Evolutionary conservation across 2,113 vertebrate species (phyloP).

Genomic region (Cygnus buccinator): DNA sequence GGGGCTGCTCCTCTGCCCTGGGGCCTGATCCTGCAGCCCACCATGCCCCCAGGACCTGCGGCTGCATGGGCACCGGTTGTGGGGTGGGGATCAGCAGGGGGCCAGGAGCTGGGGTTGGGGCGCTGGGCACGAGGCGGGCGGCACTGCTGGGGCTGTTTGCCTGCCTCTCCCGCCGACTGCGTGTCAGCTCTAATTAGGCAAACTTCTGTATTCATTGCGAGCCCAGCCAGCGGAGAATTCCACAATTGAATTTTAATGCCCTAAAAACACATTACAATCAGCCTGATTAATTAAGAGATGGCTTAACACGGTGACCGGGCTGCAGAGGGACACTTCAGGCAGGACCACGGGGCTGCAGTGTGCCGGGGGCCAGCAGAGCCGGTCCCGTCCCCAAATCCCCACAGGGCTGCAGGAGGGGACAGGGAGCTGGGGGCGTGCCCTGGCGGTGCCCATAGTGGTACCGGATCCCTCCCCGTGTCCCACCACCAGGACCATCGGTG

Average conservation of each 20-base stretch:
- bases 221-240: slow-evolving; percentile 62
- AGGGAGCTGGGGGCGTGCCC: not conserved
- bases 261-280: slow-evolving; percentile 71
- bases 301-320: slow-evolving; percentile 49
- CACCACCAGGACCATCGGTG: too few relatives aligned
- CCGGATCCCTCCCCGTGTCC: too few relatives aligned
- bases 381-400: not conserved
- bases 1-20: not conserved
- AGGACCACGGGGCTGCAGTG: fast-evolving
- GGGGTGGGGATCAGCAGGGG: not conserved
- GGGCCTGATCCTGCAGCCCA: not conserved
- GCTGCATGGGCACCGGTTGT: not conserved
- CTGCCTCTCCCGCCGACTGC: slow-evolving; percentile 35
- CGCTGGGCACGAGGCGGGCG: not conserved
- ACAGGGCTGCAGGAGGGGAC: fast-evolving
- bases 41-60: not conserved
- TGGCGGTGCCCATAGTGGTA: not conserved
- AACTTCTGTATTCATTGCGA: slow-evolving; percentile 66
- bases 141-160: not conserved
- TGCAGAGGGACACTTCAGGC: not conserved
- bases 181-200: slow-evolving; percentile 65
- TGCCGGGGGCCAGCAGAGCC: fast-evolving
- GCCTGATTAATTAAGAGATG: slow-evolving; percentile 71
- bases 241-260: slow-evolving; percentile 70
- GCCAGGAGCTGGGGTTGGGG: not conserved